Percentiles rank a stretch among this genome's conserved stretches.
Conservation (phyloP, 2,888 invertebrate genomes). For the Hydropsyche betteni region DNA sequence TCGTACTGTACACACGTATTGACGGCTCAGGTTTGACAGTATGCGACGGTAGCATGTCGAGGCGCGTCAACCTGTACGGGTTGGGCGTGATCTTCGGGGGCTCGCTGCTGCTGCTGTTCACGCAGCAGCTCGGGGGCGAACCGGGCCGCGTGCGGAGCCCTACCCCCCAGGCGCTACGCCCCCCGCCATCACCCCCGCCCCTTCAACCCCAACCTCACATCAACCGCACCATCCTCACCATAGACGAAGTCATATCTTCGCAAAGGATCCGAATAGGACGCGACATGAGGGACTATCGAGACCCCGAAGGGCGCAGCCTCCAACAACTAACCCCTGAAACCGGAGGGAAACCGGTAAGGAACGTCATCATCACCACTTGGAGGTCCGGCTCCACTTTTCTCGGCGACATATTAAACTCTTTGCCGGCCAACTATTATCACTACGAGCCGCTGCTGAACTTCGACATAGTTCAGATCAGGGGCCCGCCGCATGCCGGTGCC, state of each 20-base stretch:
- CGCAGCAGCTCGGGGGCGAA: constrained; percentile 65
- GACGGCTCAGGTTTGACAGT: too few species aligned
- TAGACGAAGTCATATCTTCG: constrained; percentile 67
- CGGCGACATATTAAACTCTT: constrained; percentile 83
- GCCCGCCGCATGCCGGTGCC: constrained; percentile 73
- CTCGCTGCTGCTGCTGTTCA: constrained; percentile 57
- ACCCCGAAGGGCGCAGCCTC: constrained; percentile 68
- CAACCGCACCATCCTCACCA: constrained; percentile 55
- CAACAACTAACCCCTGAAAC: constrained; percentile 73
- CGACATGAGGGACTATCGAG: constrained; percentile 71
- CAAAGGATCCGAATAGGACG: constrained; percentile 65
- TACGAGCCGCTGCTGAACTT: constrained; percentile 88
- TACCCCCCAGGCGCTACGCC: background rate
- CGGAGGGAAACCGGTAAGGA: constrained; percentile 72
- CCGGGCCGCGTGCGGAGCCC: constrained; percentile 53
- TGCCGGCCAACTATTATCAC: constrained; percentile 89
- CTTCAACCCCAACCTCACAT: constrained; percentile 10
- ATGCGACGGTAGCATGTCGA: constrained; percentile 59
- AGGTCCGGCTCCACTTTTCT: constrained; percentile 90
- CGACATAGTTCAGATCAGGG: constrained; percentile 83
- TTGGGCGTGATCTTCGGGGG: constrained; percentile 65
- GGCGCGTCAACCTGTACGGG: constrained; percentile 65
- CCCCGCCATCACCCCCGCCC: background rate
- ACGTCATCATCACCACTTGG: constrained; percentile 88
- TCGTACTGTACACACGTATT: background rate